Base-by-base conservation (phyloP, 92 coral and sea anemone species). In the Epizoanthus rinbou region DNA sequence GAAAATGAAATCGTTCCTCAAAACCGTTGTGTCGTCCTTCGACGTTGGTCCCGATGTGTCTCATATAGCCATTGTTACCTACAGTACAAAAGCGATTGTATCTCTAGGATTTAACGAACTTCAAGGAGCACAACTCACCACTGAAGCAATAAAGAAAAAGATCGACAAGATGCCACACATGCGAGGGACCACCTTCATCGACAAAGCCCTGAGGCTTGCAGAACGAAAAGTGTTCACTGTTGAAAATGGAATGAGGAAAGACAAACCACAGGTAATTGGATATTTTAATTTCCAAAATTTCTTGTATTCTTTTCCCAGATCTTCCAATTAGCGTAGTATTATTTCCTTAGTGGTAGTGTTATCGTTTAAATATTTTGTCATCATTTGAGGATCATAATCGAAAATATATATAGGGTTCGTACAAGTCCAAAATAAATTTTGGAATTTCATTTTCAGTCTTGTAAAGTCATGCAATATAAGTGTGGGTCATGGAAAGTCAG, bases 101-200 rank as follows among this genome's bases (percentile, higher is more conserved):
- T 53, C 64, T 15, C 80, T 74, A 6, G 41, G 28, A 31, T 74
- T 74, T 13, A 74, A 74, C 64, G 80, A 56, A 0, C 64, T 74
- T 6, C 80, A 14, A 53, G 80, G 80, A 23, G 22, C 65, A 54
- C 11, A 28, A 56, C 65, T 74, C 21, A 74, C n/a, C 14, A 33
- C 64, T 11, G 80, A 60, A 15, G 80, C 80, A 10, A 64, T 74
- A 22, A 25, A 54, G 3, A 56, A 56, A 53, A 74, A 74, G 64
- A 74, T 74, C 57, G 80, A 74, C 16, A 11, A 41, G 4, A 74
- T 74, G 80, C 80, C 80, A 45, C 80, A 74, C 37, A 74, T 74
- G 80, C 56, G 80, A 28, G 80, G 80, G 33, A 2, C 57, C n/a
- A 74, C 80, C 35, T 74, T 74, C 10, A 74, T 74, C 19, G 80